Base-by-base conservation (phyloP, 2,797 vertebrate genomes). In the Danio albolineatus region DNA sequence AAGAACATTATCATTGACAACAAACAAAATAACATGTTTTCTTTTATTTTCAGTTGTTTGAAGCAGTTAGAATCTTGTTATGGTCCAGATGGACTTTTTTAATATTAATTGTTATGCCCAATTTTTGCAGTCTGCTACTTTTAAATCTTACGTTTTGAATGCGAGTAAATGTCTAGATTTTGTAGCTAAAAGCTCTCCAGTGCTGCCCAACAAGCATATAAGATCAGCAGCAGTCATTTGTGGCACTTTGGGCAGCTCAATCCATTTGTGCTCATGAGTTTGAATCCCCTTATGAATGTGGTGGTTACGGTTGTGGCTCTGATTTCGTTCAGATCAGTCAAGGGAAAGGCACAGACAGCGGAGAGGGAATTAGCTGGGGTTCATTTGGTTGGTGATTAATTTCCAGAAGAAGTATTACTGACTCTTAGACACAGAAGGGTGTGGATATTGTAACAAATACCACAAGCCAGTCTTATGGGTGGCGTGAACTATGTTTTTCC, bases 331-430 rank as follows among this genome's bases (percentile, higher is more conserved):
- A 10, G 36, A 65, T 76, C 59, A 64, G 73, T 65, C 17, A 48
- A 65, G 78, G 60, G n/a, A 71, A 76, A 21, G 61, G 38, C 53
- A 71, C 28, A 57, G 67, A 51, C 44, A 49, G 48, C 49, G 56
- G 49, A 9, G 62, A 57, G 56, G 62, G 57, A 78, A 62, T 75
- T 57, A 79, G 71, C 19, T 38, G 28, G 19, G 73, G 19, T 57
- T 59, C 16, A 61, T 76, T 69, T 65, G 73, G 48, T 70, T 56
- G 4, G 21, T 82, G 77, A 80, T 80, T 73, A 78, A 82, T 71
- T 73, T 79, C 46, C 60, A 49, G 56, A 36, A 39, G 9, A 16
- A 66, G 65, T 67, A 19, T 81, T 39, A 56, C 65, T 49, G 81
- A 78, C 17, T 62, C 57, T 60, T 17, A 38, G 59, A 73, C 51